Evolutionary conservation across 1,140 invertebrate species (phyloP).

Genomic region (Saccostrea glomerata): DNA sequence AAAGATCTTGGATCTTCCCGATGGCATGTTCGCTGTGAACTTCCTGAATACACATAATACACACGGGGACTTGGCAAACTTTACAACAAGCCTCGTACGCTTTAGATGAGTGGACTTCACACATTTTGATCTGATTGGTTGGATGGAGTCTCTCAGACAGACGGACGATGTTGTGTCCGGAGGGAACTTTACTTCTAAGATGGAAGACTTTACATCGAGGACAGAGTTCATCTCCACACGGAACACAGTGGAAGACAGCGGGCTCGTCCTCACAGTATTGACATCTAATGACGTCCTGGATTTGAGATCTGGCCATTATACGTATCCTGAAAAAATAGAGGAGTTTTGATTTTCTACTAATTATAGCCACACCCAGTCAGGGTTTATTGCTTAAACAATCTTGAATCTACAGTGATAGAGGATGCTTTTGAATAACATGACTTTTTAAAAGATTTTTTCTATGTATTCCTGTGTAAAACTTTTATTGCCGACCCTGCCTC

Average conservation of each 20-base stretch:
- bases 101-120: background rate
- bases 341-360: no score
- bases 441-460: no score
- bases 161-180: background rate
- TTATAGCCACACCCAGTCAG: no score
- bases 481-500: no score
- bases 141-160: background rate
- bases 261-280: background rate
- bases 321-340: no score
- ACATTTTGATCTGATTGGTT: background rate
- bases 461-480: no score
- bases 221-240: background rate
- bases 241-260: background rate
- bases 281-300: background rate
- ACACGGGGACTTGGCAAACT: background rate
- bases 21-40: background rate
- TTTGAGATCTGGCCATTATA: background rate
- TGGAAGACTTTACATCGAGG: background rate
- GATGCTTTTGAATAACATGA: no score
- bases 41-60: background rate
- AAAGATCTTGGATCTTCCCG: background rate
- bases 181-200: background rate
- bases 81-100: background rate
- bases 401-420: no score
- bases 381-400: no score